phyloP scores from a whole-genome alignment of 2,888 invertebrate species.

The Phlogophora meticulosa region DNA sequence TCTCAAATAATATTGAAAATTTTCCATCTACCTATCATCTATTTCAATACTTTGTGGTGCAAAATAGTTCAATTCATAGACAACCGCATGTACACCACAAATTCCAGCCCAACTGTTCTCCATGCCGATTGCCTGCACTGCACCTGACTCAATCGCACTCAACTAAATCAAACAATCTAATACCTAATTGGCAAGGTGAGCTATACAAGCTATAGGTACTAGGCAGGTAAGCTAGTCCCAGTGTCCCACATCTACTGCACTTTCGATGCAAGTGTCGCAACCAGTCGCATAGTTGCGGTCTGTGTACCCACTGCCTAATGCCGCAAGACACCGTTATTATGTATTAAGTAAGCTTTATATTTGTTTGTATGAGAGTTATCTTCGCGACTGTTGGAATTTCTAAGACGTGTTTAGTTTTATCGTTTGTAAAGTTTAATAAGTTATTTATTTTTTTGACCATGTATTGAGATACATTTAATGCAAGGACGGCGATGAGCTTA shows the following conservation, averaged over 20 bases:
- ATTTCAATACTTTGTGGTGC: no score
- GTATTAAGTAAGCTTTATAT: conserved; percentile 27
- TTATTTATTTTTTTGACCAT: background rate
- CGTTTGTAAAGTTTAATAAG: background rate
- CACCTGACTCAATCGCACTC: conserved; percentile 50
- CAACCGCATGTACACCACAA: background rate
- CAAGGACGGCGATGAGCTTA: background rate
- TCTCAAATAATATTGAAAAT: no score
- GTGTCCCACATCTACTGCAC: conserved; percentile 73
- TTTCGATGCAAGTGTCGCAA: conserved; percentile 77
- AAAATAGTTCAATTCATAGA: background rate
- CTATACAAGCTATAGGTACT: conserved; percentile 15
- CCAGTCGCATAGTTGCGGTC: conserved; percentile 67
- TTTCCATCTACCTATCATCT: no score
- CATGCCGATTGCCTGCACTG: conserved; percentile 2
- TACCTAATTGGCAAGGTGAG: conserved; percentile 43
- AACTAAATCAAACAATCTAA: conserved; percentile 49
- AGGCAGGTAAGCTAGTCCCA: conserved; percentile 29
- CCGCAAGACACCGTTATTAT: conserved; percentile 65
- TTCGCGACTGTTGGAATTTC: conserved; percentile 16
- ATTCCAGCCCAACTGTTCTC: conserved; percentile 6
- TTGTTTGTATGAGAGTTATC: background rate
- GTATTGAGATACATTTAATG: no score
- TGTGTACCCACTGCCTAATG: conserved; percentile 54
- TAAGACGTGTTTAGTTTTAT: background rate